phyloP scores from a whole-genome alignment of 2,113 vertebrate genomes.

The Poecilia latipinna region DNA sequence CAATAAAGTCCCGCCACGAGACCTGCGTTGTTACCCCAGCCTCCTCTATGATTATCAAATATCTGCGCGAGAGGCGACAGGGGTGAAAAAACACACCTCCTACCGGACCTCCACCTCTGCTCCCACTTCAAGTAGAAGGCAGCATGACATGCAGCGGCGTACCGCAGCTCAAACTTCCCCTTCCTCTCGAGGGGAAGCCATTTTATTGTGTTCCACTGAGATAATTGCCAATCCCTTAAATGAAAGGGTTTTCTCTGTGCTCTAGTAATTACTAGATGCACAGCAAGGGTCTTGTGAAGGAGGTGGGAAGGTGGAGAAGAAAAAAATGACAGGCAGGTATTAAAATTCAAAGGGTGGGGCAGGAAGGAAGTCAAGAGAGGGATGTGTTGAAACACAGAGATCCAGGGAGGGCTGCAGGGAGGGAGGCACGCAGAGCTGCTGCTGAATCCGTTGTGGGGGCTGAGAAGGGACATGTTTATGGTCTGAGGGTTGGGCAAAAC shows the following conservation, averaged over 20 bases:
- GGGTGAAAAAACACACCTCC: slow-evolving; percentile 44
- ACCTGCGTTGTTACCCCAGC: slow-evolving; percentile 37
- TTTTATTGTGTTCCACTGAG: slow-evolving; percentile 80
- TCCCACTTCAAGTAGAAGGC: slow-evolving; percentile 69
- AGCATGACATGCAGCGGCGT: slow-evolving; percentile 61
- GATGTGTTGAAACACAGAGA: slow-evolving; percentile 80
- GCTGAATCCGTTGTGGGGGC: slow-evolving; percentile 64
- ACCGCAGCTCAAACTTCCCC: slow-evolving; percentile 77
- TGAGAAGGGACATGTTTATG: slow-evolving; percentile 77
- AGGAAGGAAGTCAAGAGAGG: slow-evolving; percentile 80
- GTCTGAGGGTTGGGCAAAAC: slow-evolving; percentile 62
- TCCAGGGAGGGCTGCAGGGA: slow-evolving; percentile 44
- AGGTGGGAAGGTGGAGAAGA: slow-evolving; percentile 36
- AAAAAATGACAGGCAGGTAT: slow-evolving; percentile 83
- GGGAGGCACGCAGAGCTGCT: slow-evolving; percentile 49
- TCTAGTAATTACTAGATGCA: slow-evolving; percentile 80
- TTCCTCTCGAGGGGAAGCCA: slow-evolving; percentile 77
- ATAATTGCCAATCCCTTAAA: slow-evolving; percentile 82
- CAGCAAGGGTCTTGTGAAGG: slow-evolving; percentile 73
- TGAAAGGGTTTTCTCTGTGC: slow-evolving; percentile 80
- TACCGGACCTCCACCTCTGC: slow-evolving; percentile 71
- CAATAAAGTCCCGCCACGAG: slow-evolving; percentile 44
- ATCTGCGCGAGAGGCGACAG: slow-evolving; percentile 35
- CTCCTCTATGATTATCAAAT: slow-evolving; percentile 56
- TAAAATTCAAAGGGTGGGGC: slow-evolving; percentile 80